Percentiles rank a stretch among this genome's conserved stretches.
Conservation (phyloP, 2,888 invertebrate species). For the Dicranocentrus wangi region DNA sequence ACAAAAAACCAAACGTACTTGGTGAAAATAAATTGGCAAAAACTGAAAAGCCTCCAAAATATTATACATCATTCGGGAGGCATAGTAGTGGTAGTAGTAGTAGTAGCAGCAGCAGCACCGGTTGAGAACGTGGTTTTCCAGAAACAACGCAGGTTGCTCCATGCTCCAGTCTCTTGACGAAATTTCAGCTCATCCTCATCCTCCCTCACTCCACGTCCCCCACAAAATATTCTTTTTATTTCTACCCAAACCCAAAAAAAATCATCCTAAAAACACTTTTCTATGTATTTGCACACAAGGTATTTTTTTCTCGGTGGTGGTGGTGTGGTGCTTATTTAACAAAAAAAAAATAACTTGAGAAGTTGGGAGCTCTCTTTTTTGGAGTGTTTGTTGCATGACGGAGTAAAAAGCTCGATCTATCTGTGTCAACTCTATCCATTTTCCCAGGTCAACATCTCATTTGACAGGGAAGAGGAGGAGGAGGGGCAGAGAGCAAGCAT, state of each 20-base stretch:
- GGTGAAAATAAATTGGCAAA: conserved; percentile 27
- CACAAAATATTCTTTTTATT: conserved; percentile 28
- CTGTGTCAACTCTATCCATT: conserved; percentile 59
- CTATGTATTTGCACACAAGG: not conserved
- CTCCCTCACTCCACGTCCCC: not conserved
- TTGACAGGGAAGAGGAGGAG: conserved; percentile 45
- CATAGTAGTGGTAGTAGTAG: no score
- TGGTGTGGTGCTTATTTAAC: conserved; percentile 36
- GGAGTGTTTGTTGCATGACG: conserved; percentile 37
- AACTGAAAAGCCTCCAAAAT: not conserved
- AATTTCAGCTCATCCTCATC: conserved; percentile 43
- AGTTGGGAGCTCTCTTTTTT: conserved; percentile 34
- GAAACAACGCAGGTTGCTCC: conserved; percentile 16
- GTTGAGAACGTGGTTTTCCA: conserved; percentile 13
- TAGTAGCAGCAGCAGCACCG: no score
- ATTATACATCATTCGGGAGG: no score
- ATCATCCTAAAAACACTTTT: not conserved
- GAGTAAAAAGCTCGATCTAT: conserved; percentile 56
- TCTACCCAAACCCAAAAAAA: not conserved
- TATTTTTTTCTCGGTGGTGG: not conserved
- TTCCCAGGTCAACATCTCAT: conserved; percentile 57
- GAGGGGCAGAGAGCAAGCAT: conserved; percentile 52
- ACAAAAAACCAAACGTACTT: not conserved
- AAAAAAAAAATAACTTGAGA: conserved; percentile 40
- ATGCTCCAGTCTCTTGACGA: conserved; percentile 28